phyloP scores from a whole-genome alignment of 2,888 invertebrate genomes.

The Cerastoderma edule region DNA sequence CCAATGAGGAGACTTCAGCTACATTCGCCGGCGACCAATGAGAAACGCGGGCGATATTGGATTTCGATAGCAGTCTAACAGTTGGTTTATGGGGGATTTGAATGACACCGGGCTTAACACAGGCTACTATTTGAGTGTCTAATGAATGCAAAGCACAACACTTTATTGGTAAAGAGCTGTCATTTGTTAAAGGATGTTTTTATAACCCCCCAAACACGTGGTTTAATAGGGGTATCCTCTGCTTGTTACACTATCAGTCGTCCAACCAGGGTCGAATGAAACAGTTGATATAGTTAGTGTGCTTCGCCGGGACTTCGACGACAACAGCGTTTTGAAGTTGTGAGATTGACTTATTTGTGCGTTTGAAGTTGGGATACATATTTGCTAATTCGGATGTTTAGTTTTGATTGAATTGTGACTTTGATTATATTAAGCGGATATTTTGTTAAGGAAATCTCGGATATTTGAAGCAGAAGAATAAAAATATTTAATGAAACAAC shows the following conservation, averaged over 20 bases:
- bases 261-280: conserved; percentile 8
- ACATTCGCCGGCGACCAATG: conserved; percentile 10
- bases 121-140: conserved; percentile 39
- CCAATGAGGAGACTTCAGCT: conserved; percentile 6
- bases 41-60: conserved; percentile 11
- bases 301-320: too few species aligned
- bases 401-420: too few species aligned
- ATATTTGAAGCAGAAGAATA: too few species aligned
- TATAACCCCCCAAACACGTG: conserved; percentile 43
- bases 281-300: too few species aligned
- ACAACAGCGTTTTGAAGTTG: too few species aligned
- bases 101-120: conserved; percentile 36
- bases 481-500: too few species aligned
- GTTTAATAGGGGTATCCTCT: conserved; percentile 36
- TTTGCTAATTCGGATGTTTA: too few species aligned
- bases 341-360: too few species aligned
- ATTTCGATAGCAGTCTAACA: conserved; percentile 26
- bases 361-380: too few species aligned
- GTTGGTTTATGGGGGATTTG: conserved; percentile 53
- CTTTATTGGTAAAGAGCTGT: conserved; percentile 41
- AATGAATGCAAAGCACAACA: conserved; percentile 49
- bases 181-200: conserved; percentile 52
- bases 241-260: conserved; percentile 6
- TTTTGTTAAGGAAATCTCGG: too few species aligned
- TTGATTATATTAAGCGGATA: too few species aligned